Conservation (phyloP, 2,113 vertebrate species). For the Vicugna pacos region DNA sequence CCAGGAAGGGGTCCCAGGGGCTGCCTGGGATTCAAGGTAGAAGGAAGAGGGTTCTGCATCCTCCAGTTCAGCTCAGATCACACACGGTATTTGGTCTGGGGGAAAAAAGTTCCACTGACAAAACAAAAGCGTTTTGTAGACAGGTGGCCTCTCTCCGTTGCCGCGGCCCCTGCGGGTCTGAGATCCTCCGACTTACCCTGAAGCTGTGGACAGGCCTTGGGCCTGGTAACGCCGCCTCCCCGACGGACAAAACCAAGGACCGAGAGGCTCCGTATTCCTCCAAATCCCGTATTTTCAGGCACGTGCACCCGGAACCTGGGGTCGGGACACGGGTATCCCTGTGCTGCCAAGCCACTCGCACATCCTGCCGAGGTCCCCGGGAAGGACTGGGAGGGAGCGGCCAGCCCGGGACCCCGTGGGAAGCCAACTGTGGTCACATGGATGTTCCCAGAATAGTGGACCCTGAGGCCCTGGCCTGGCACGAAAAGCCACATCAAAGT, state of each 20-base stretch:
- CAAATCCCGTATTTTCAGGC: rapidly evolving
- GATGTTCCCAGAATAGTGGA: background rate
- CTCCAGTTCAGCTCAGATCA: background rate
- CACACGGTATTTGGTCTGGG: rapidly evolving
- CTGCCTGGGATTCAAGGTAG: rapidly evolving
- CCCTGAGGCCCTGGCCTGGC: background rate
- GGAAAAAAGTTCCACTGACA: background rate
- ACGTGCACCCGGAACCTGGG: rapidly evolving
- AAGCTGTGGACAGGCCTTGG: background rate
- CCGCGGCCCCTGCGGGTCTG: rapidly evolving
- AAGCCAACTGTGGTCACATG: background rate
- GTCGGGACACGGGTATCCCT: too few relatives aligned
- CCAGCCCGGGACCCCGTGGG: background rate
- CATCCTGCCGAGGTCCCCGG: too few relatives aligned
- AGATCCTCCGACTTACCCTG: rapidly evolving
- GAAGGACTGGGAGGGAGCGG: background rate
- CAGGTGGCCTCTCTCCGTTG: rapidly evolving
- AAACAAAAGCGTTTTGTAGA: background rate
- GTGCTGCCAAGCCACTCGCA: background rate
- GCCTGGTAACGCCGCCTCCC: background rate
- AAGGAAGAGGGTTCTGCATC: rapidly evolving
- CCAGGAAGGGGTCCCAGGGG: background rate
- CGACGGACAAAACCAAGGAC: rapidly evolving
- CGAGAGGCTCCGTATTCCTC: rapidly evolving
- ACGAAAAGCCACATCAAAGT: background rate